Conservation (phyloP, 1,140 invertebrate species). For the Proales similis region DNA sequence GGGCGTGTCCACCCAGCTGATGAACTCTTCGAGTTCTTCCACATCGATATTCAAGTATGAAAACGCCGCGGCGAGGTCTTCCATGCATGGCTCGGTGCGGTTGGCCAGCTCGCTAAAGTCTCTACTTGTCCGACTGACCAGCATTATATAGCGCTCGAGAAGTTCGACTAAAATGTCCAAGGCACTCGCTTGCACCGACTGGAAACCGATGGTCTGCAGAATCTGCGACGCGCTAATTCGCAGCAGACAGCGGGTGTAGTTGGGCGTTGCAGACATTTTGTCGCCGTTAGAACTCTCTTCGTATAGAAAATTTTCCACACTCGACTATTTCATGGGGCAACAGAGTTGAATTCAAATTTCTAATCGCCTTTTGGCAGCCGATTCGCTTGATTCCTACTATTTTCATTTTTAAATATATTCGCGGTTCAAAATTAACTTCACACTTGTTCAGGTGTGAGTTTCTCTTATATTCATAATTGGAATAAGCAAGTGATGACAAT, state of each 20-base stretch:
- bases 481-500: no score
- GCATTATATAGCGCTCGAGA: slow-evolving; percentile 16
- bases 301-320: no score
- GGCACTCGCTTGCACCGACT: slow-evolving; percentile 15
- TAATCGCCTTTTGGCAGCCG: no score
- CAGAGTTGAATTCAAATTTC: no score
- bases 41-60: slow-evolving; percentile 15
- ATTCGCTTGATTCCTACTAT: no score
- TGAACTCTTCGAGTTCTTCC: slow-evolving; percentile 7
- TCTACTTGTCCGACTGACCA: slow-evolving; percentile 9
- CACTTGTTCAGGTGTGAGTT: no score
- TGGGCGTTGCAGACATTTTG: no score
- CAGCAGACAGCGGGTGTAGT: slow-evolving; percentile 17
- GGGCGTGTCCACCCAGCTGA: slow-evolving; percentile 29
- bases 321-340: no score
- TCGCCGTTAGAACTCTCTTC: no score
- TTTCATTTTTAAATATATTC: no score
- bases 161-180: slow-evolving; percentile 33
- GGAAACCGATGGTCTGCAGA: slow-evolving; percentile 22
- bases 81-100: slow-evolving; percentile 13
- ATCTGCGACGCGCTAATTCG: slow-evolving; percentile 19
- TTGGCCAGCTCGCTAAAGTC: slow-evolving; percentile 24
- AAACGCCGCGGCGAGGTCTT: slow-evolving; percentile 16
- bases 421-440: no score
- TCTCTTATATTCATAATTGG: no score